These are phyloP conservation scores for Dasyprocta punctata DNA, from an alignment of 2,113 vertebrate species.

Conservation along the genomic window DNA sequence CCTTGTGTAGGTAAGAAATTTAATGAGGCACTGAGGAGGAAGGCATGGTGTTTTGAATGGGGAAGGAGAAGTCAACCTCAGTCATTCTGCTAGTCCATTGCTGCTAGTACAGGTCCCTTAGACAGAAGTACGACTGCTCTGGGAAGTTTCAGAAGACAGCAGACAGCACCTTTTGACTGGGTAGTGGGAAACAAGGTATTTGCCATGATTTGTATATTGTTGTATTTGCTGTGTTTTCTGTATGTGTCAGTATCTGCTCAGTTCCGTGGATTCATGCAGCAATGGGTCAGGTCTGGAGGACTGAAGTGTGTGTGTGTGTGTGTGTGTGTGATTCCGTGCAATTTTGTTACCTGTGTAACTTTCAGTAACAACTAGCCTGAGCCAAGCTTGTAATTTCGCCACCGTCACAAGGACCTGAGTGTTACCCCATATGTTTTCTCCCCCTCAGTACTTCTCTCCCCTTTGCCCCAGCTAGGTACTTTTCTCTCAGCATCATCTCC, in stretches of 20 bases:
- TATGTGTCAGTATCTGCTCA: not conserved
- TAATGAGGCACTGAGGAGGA: not conserved
- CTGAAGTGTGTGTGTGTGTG: not conserved
- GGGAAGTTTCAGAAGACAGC: not conserved
- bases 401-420: not conserved
- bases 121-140: not conserved
- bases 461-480: not conserved
- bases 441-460: not conserved
- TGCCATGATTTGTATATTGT: not conserved
- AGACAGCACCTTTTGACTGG: not conserved
- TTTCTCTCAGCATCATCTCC: not conserved
- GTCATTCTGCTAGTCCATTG: not conserved
- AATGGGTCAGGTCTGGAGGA: not conserved
- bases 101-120: not conserved
- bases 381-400: not conserved
- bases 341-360: not conserved
- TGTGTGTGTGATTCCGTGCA: not conserved
- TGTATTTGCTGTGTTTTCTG: not conserved
- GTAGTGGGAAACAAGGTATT: not conserved
- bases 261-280: too few relatives aligned
- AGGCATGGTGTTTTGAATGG: not conserved
- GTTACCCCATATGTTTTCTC: not conserved
- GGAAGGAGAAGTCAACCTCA: not conserved
- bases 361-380: not conserved
- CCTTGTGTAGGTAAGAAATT: slow-evolving; percentile 30